Percentiles rank a stretch among this genome's conserved stretches.
Evolutionary conservation across 2,888 invertebrate genomes (phyloP).

Genomic region (Pogonocherus hispidulus): DNA sequence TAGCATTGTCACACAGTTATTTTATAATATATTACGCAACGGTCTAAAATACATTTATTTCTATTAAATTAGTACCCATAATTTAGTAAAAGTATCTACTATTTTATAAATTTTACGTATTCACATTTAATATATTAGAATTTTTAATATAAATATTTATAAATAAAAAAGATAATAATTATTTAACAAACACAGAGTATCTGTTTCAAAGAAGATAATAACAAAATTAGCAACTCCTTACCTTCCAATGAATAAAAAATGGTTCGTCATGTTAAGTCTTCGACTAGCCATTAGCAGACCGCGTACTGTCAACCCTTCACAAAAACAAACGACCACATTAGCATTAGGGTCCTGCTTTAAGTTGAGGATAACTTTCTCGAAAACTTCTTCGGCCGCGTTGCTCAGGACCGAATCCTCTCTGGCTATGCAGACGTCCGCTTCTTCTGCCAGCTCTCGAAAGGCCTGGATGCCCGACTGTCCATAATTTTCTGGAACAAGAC

Average conservation of each 20-base stretch:
- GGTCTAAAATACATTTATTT: too few species aligned
- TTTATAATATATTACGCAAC: too few species aligned
- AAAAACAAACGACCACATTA: conserved; percentile 82
- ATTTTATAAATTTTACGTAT: too few species aligned
- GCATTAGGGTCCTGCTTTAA: conserved; percentile 72
- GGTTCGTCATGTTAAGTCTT: conserved; percentile 72
- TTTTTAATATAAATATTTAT: too few species aligned
- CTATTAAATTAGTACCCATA: too few species aligned
- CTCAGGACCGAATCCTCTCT: conserved; percentile 76
- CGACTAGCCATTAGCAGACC: conserved; percentile 75
- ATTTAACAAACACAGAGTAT: too few species aligned
- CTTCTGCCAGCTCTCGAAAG: conserved; percentile 78
- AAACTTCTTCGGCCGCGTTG: conserved; percentile 73
- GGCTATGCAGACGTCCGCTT: conserved; percentile 80
- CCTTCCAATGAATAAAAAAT: conserved; percentile 79
- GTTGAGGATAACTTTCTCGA: conserved; percentile 72
- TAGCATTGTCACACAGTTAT: too few species aligned
- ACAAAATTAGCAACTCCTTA: conserved; percentile 58
- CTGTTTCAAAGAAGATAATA: not conserved
- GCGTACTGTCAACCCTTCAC: conserved; percentile 81
- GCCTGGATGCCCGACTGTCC: conserved; percentile 83
- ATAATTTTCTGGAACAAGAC: conserved; percentile 76
- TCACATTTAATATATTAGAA: too few species aligned
- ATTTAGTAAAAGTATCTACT: too few species aligned
- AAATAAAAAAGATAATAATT: too few species aligned